Conservation (phyloP, 2,797 vertebrate genomes). For the Hoplostethus atlanticus region DNA sequence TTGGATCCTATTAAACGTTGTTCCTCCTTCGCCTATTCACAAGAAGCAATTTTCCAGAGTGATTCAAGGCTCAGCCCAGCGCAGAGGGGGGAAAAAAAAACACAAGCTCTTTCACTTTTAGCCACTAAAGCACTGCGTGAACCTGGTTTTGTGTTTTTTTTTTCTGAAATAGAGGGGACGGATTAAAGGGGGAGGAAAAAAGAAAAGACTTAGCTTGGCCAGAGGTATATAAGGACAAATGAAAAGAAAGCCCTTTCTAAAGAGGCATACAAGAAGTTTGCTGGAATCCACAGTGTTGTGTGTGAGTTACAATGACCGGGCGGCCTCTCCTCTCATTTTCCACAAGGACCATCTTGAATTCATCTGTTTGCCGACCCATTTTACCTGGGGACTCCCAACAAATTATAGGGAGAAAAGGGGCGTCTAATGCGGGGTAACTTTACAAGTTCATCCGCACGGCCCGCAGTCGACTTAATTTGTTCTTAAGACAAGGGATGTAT, state of each 20-base stretch:
- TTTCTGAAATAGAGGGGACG: conserved; percentile 91
- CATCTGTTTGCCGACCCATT: conserved; percentile 91
- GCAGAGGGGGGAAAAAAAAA: conserved; percentile 62
- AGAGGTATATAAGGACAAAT: conserved; percentile 89
- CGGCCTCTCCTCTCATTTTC: conserved; percentile 72
- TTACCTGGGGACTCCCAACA: conserved; percentile 88
- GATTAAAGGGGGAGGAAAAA: conserved; percentile 88
- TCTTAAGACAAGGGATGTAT: too few relatives aligned
- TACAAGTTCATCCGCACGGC: too few relatives aligned
- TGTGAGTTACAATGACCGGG: conserved; percentile 84
- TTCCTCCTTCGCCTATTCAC: conserved; percentile 90
- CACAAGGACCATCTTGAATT: conserved; percentile 84
- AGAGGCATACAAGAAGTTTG: conserved; percentile 91
- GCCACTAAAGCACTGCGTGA: conserved; percentile 96
- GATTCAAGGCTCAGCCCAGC: conserved; percentile 88
- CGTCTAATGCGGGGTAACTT: neutral
- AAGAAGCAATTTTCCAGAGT: conserved; percentile 90
- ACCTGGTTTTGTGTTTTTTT: conserved; percentile 95
- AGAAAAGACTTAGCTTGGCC: conserved; percentile 87
- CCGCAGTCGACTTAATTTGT: too few relatives aligned
- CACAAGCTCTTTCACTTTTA: conserved; percentile 91
- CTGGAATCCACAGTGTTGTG: conserved; percentile 89
- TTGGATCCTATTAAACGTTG: conserved; percentile 90
- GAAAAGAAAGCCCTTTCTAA: conserved; percentile 86
- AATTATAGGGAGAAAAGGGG: conserved; percentile 74